These are phyloP conservation scores for Pseudochirops cupreus DNA, from an alignment of 2,797 vertebrate species.

Conservation along the genomic window DNA sequence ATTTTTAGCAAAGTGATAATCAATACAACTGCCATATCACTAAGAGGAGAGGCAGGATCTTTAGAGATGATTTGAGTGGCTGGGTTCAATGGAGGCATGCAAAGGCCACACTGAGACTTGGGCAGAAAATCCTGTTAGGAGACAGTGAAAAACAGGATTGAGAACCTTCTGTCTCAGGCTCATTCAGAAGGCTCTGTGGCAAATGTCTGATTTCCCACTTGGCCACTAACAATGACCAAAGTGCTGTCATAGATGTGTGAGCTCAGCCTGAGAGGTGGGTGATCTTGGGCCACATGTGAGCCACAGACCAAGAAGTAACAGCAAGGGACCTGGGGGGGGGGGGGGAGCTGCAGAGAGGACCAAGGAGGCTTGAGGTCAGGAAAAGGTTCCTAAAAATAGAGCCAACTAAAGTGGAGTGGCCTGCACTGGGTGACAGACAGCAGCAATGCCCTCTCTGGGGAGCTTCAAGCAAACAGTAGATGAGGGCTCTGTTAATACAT, in stretches of 20 bases:
- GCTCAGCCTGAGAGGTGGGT: neutral
- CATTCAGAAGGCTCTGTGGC: slow-evolving; percentile 4
- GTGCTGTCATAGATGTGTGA: neutral
- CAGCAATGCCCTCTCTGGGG: neutral
- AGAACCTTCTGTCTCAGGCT: neutral
- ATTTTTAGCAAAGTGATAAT: slow-evolving; percentile 65
- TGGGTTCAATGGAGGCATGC: neutral
- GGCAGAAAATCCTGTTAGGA: neutral
- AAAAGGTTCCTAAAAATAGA: neutral
- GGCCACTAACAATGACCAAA: neutral
- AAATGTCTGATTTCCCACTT: neutral
- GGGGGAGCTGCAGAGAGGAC: neutral
- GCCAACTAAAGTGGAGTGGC: neutral
- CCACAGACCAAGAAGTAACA: neutral
- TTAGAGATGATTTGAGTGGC: neutral
- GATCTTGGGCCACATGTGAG: neutral
- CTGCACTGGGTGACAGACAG: neutral
- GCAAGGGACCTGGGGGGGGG: neutral
- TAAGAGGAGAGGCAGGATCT: slow-evolving; percentile 21
- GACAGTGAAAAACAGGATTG: neutral
- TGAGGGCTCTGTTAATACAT: neutral
- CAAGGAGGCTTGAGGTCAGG: neutral
- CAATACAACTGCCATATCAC: slow-evolving; percentile 57
- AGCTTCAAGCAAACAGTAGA: neutral
- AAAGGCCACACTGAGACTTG: neutral